Conservation (phyloP, 37 sponge, comb jelly and placozoan genomes). For the Spongia lamella region DNA sequence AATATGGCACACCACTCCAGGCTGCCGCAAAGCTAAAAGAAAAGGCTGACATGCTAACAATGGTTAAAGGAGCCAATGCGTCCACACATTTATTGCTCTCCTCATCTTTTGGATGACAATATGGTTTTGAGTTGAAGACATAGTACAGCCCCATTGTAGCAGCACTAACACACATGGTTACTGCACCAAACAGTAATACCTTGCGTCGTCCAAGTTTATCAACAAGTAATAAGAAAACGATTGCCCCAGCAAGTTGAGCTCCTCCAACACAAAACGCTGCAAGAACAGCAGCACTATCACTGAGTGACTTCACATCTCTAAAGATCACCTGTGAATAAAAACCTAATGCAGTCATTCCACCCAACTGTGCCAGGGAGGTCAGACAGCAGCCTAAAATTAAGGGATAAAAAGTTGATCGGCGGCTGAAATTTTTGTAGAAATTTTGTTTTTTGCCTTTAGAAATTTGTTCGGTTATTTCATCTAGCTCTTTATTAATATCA, state of each 20-base stretch:
- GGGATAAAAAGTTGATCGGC: not conserved
- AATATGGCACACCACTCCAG: conserved; percentile 85
- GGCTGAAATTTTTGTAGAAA: no score
- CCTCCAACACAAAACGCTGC: conserved; percentile 47
- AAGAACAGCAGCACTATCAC: not conserved
- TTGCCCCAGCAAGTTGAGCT: conserved; percentile 40
- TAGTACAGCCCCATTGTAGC: conserved; percentile 46
- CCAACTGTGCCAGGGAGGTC: conserved; percentile 77
- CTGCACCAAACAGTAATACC: conserved; percentile 44
- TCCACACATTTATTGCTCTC: no score
- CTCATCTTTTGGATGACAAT: not conserved
- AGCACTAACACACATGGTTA: conserved; percentile 46
- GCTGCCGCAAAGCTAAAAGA: conserved; percentile 73
- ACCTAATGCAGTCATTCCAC: conserved; percentile 75
- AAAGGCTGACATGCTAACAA: conserved; percentile 51
- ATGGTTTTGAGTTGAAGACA: not conserved
- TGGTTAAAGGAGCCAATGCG: conserved; percentile 6
- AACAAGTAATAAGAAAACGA: conserved; percentile 56
- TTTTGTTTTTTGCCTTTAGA: no score
- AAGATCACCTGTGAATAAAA: conserved; percentile 65
- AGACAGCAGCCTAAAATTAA: conserved; percentile 21
- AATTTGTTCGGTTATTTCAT: no score
- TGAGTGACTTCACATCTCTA: not conserved
- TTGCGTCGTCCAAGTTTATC: conserved; percentile 67
- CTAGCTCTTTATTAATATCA: no score